Evolutionary conservation across 2,888 invertebrate species (phyloP).

Genomic region (Tiliacea citrago): DNA sequence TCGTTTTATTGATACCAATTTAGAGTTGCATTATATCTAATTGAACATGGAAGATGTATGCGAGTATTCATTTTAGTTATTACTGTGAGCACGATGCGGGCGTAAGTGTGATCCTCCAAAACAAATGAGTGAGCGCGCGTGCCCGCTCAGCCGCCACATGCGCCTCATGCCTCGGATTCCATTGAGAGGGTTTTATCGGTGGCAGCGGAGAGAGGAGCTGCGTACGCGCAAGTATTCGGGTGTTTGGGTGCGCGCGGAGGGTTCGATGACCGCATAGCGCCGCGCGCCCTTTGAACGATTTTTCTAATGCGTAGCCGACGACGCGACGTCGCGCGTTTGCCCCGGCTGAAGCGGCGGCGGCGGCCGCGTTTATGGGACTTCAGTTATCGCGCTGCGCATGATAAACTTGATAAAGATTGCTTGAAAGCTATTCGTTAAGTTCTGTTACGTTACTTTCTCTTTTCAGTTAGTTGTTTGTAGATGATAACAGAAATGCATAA

Average conservation of each 20-base stretch:
- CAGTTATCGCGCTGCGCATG: conserved; percentile 20
- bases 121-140: conserved; percentile 72
- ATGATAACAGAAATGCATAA: not conserved
- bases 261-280: conserved; percentile 80
- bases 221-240: conserved; percentile 87
- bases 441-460: conserved; percentile 14
- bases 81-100: conserved; percentile 59
- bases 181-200: conserved; percentile 78
- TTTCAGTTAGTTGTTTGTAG: conserved; percentile 19
- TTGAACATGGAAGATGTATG: conserved; percentile 44
- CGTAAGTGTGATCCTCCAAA: conserved; percentile 64
- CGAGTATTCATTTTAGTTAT: conserved; percentile 55
- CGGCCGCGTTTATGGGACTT: conserved; percentile 11
- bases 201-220: conserved; percentile 75
- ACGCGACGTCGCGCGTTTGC: conserved; percentile 23
- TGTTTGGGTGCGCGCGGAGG: conserved; percentile 77
- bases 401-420: conserved; percentile 23
- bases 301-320: conserved; percentile 71
- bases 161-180: conserved; percentile 78
- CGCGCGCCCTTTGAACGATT: conserved; percentile 77
- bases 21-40: conserved; percentile 36
- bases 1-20: conserved; percentile 48
- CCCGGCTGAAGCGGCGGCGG: conserved; percentile 28
- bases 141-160: conserved; percentile 71
- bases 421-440: conserved; percentile 10